phyloP scores from a whole-genome alignment of 2,888 invertebrate species.

The Parapristionchus giblindavisi region DNA sequence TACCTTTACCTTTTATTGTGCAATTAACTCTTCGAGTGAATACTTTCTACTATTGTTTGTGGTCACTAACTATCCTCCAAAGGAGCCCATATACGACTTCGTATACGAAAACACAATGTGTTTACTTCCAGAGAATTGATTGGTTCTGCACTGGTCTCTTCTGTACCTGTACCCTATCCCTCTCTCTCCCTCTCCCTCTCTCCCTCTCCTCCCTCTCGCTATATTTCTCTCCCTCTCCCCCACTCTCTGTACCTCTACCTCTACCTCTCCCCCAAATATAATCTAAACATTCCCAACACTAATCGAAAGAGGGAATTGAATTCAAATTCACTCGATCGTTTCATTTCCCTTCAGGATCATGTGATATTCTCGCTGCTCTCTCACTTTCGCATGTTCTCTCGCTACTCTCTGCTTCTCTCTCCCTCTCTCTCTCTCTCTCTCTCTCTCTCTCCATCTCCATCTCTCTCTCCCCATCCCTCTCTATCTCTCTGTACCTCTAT shows the following conservation, averaged over 20 bases:
- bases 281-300: not conserved
- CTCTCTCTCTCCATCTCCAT: conserved; percentile 3
- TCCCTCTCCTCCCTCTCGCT: conserved; percentile 27
- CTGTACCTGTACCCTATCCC: conserved; percentile 2
- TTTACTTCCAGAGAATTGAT: too few relatives aligned
- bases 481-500: not conserved
- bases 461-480: not conserved
- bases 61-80: too few relatives aligned
- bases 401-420: conserved; percentile 3
- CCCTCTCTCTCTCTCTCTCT: not conserved
- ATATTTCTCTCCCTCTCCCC: conserved; percentile 4
- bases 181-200: conserved; percentile 35
- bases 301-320: not conserved
- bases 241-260: conserved; percentile 19
- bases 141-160: conserved; percentile 28
- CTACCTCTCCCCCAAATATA: not conserved
- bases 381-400: not conserved
- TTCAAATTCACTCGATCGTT: too few relatives aligned
- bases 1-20: too few relatives aligned
- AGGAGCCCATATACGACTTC: too few relatives aligned
- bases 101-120: too few relatives aligned
- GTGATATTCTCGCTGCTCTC: not conserved
- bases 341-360: too few relatives aligned
- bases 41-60: too few relatives aligned
- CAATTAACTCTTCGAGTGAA: too few relatives aligned